phyloP scores from a whole-genome alignment of 2,113 vertebrate genomes.

The Microcebus ravelobensis region DNA sequence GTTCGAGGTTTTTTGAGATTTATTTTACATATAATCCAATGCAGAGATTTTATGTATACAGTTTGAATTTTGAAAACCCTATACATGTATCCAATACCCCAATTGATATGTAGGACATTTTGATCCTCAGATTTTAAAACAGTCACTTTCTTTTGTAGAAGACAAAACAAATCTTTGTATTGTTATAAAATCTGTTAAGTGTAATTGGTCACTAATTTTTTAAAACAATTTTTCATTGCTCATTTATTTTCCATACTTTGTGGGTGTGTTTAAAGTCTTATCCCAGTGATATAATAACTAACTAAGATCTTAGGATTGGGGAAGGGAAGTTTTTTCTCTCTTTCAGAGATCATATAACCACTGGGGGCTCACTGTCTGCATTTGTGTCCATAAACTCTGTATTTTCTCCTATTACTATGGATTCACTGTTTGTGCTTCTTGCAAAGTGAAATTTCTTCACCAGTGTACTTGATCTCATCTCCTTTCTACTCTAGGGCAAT shows the following conservation, averaged over 20 bases:
- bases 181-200: background rate
- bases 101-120: background rate
- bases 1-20: background rate
- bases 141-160: background rate
- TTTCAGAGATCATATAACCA: background rate
- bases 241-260: background rate
- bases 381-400: background rate
- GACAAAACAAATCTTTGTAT: background rate
- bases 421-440: background rate
- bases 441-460: background rate
- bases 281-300: background rate
- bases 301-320: background rate
- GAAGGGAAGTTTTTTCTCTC: background rate
- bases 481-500: background rate
- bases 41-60: background rate
- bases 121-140: background rate
- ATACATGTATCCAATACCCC: background rate
- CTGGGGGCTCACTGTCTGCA: background rate
- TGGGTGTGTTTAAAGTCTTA: background rate
- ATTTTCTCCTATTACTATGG: background rate
- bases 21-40: background rate
- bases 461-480: background rate
- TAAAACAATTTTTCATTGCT: background rate
- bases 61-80: slow-evolving; percentile 12
- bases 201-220: background rate